Conservation (phyloP, 2,888 invertebrate species). For the Drosophila differens region DNA sequence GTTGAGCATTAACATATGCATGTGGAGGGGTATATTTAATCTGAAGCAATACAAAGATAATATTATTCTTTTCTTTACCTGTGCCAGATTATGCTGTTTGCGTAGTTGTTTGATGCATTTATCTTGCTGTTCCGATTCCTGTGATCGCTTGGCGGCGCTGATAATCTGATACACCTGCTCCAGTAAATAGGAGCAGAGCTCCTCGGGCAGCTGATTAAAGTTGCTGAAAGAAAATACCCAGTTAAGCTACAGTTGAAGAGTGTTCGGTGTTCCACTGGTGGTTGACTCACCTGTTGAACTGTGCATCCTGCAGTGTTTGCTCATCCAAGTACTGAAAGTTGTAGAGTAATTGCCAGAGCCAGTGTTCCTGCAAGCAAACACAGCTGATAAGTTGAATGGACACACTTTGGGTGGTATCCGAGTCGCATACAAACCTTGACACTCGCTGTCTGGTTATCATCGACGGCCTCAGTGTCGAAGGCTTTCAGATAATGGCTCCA, state of each 20-base stretch:
- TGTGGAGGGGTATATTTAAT: not conserved
- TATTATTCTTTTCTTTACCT: constrained; percentile 60
- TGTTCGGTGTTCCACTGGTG: not conserved
- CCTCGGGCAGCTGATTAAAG: constrained; percentile 83
- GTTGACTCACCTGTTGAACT: constrained; percentile 69
- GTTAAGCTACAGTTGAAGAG: not conserved
- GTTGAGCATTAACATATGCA: not conserved
- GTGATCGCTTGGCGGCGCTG: constrained; percentile 79
- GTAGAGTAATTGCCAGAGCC: constrained; percentile 82
- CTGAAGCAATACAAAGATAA: not conserved
- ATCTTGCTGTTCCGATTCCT: constrained; percentile 53
- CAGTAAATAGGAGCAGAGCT: constrained; percentile 83
- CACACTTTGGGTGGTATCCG: constrained; percentile 31
- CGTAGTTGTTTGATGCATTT: constrained; percentile 68
- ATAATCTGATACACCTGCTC: constrained; percentile 84
- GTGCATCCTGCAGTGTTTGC: constrained; percentile 58
- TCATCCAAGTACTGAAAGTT: constrained; percentile 79
- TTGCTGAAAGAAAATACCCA: constrained; percentile 63
- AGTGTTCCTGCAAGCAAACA: constrained; percentile 73
- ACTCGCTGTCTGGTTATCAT: constrained; percentile 63
- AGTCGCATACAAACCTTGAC: constrained; percentile 73
- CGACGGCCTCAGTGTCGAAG: constrained; percentile 57
- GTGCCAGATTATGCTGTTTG: constrained; percentile 82
- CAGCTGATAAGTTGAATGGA: constrained; percentile 17
- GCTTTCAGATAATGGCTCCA: constrained; percentile 80